Percentiles rank a stretch among this genome's conserved stretches.
Conservation (phyloP, 2,113 vertebrate genomes). For the Periophthalmus modestus region DNA sequence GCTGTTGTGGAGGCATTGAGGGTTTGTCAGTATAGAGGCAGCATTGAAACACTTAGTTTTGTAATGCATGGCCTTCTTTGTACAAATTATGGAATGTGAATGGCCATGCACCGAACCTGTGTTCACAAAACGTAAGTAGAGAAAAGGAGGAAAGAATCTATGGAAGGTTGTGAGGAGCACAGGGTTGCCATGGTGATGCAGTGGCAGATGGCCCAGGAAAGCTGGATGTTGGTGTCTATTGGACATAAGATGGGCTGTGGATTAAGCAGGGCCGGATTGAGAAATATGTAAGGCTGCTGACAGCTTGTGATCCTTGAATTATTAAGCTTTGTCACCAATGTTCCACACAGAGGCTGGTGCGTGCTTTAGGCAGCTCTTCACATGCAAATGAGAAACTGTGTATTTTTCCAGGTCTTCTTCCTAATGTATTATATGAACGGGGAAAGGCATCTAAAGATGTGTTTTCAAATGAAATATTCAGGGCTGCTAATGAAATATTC, state of each 20-base stretch:
- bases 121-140: slow-evolving; percentile 48
- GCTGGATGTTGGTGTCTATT: slow-evolving; percentile 49
- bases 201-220: slow-evolving; percentile 35
- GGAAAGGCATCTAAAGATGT: slow-evolving; percentile 60
- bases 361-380: slow-evolving; percentile 47
- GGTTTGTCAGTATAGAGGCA: neutral
- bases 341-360: slow-evolving; percentile 10
- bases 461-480: slow-evolving; percentile 74
- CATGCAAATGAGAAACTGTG: slow-evolving; percentile 56
- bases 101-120: slow-evolving; percentile 20
- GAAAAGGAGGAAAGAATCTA: slow-evolving; percentile 7
- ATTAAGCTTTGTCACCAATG: neutral
- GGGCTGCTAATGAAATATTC: slow-evolving; percentile 72
- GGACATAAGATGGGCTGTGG: slow-evolving; percentile 30
- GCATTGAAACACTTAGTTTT: neutral
- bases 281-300: slow-evolving; percentile 33
- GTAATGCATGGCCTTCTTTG: neutral
- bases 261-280: slow-evolving; percentile 39
- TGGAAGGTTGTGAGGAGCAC: slow-evolving; percentile 39
- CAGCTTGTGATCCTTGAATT: slow-evolving; percentile 2
- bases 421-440: slow-evolving; percentile 57
- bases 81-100: slow-evolving; percentile 20
- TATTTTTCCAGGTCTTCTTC: slow-evolving; percentile 60
- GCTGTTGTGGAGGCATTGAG: neutral
- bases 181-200: slow-evolving; percentile 57